These are phyloP conservation scores for Cassiopea xamachana DNA, from an alignment of 30 jellyfish, hydroid and myxozoan genomes.

Conservation along the genomic window DNA sequence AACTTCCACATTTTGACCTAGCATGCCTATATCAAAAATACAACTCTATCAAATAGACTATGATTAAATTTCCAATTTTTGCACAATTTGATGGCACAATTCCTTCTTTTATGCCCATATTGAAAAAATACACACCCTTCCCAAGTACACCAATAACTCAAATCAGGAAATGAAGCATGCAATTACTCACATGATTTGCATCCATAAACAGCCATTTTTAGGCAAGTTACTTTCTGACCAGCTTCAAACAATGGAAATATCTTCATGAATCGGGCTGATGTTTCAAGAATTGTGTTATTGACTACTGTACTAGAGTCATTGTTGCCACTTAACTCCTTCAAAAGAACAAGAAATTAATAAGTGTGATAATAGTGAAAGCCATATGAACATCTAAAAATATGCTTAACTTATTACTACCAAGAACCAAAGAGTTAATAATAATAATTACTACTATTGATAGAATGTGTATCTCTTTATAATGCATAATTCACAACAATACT, in stretches of 20 bases:
- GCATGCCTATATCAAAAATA: no score
- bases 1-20: no score
- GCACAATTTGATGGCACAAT: no score
- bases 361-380: neutral
- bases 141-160: no score
- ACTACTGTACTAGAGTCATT: constrained; percentile 12
- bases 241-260: constrained; percentile 37
- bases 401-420: neutral
- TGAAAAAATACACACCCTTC: no score
- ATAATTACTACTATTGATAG: no score
- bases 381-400: no score
- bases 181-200: constrained; percentile 35
- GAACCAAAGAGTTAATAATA: neutral
- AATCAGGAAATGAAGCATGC: no score
- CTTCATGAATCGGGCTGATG: constrained; percentile 35
- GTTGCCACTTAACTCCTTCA: constrained; percentile 28
- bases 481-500: neutral
- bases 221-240: constrained; percentile 27
- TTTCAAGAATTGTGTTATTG: constrained; percentile 5
- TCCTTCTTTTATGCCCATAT: no score
- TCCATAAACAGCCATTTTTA: constrained; percentile 56
- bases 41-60: neutral
- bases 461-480: no score
- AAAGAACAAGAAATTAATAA: neutral
- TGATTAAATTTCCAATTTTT: neutral